Conservation (phyloP, 2,797 vertebrate genomes). For the Phataginus tetradactyla region DNA sequence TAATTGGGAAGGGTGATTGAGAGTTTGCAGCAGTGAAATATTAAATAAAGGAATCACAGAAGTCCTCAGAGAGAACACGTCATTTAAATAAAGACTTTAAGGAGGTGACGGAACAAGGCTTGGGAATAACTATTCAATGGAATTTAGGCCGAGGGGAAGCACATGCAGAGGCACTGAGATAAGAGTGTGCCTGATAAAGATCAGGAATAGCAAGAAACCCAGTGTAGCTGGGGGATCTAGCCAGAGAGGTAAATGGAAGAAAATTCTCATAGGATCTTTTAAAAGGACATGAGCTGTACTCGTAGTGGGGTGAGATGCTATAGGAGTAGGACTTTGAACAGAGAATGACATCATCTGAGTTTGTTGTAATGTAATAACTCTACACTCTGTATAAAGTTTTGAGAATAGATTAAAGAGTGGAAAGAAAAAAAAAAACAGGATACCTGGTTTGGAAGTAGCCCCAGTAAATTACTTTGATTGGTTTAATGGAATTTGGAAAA, state of each 20-base stretch:
- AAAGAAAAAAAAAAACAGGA: background rate
- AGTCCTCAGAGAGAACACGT: background rate
- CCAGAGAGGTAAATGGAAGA: background rate
- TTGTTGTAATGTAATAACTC: background rate
- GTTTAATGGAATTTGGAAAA: background rate
- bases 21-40: background rate
- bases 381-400: background rate
- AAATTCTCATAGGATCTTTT: background rate
- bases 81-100: background rate
- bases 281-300: background rate
- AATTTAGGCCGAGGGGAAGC: background rate
- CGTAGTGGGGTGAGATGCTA: background rate
- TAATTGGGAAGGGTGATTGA: background rate
- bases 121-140: background rate
- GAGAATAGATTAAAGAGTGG: background rate
- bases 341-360: background rate
- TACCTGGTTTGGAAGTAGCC: background rate
- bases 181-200: background rate
- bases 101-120: background rate
- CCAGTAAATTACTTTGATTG: background rate
- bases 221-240: background rate
- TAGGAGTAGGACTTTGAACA: background rate
- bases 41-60: background rate
- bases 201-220: background rate
- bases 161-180: background rate